Percentiles rank a stretch among this genome's conserved stretches.
Evolutionary conservation across 2,888 invertebrate genomes (phyloP).

Genomic region (Dicranocentrus wangi): DNA sequence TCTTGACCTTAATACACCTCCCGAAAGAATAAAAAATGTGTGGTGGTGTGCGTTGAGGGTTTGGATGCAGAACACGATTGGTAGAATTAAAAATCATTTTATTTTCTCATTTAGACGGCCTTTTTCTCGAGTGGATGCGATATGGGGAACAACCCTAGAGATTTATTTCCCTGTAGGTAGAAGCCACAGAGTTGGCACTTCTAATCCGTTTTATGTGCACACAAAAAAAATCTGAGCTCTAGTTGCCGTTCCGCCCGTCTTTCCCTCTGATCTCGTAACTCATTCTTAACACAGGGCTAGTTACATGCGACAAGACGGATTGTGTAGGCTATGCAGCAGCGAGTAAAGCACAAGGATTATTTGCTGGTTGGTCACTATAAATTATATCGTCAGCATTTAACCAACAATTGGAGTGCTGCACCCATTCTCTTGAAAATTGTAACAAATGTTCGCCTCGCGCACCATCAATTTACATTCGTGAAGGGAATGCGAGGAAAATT

Average conservation of each 20-base stretch:
- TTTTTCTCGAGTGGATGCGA: not conserved
- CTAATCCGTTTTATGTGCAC: not conserved
- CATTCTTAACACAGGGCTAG: slow-evolving; percentile 2
- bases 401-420: not conserved
- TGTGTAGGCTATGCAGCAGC: slow-evolving; percentile 1
- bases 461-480: too few species aligned
- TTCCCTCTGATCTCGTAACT: slow-evolving; percentile 14
- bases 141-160: slow-evolving; percentile 7
- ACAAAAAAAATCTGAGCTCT: slow-evolving; percentile 3
- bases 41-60: too few species aligned
- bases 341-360: slow-evolving; percentile 3
- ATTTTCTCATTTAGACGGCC: not conserved
- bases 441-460: not conserved
- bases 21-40: too few species aligned
- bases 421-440: not conserved
- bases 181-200: slow-evolving; percentile 1
- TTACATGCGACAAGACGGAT: slow-evolving; percentile 1
- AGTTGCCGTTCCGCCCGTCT: not conserved
- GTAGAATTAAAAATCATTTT: slow-evolving; percentile 13
- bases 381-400: slow-evolving; percentile 8
- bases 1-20: not conserved
- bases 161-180: slow-evolving; percentile 15
- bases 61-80: not conserved
- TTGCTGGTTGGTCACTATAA: not conserved
- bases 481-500: too few species aligned